These are phyloP conservation scores for Natator depressus DNA, from an alignment of 2,113 vertebrate species.

Conservation along the genomic window DNA sequence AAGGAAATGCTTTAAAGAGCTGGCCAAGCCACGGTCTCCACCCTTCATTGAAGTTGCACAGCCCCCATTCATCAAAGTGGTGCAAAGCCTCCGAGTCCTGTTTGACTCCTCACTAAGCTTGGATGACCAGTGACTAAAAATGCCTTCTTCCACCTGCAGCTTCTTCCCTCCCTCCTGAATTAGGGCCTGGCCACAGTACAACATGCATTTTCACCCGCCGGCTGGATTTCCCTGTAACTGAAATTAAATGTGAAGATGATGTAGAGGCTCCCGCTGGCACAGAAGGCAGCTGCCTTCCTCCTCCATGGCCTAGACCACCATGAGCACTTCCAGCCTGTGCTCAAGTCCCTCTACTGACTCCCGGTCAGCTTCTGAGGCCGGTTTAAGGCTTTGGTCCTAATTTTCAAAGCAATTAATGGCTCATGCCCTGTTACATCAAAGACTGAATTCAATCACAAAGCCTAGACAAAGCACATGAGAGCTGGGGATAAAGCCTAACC, in stretches of 20 bases:
- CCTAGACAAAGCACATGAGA: not conserved
- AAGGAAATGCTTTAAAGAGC: rapidly evolving
- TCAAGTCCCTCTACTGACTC: not conserved
- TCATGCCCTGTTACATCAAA: not conserved
- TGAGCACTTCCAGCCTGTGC: not conserved
- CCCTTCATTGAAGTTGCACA: too few relatives aligned
- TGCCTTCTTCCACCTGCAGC: not conserved
- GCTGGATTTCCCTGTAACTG: too few relatives aligned
- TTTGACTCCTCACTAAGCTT: not conserved
- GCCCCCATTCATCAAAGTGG: too few relatives aligned
- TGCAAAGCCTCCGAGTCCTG: too few relatives aligned
- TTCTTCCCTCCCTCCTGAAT: not conserved
- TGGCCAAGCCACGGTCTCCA: not conserved
- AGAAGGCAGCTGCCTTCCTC: not conserved
- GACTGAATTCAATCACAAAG: not conserved
- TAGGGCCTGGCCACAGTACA: not conserved
- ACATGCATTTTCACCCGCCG: too few relatives aligned
- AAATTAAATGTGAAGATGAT: not conserved
- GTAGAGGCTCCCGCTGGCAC: not conserved
- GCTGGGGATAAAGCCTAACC: not conserved
- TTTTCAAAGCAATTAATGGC: not conserved
- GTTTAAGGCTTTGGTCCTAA: not conserved
- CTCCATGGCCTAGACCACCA: not conserved
- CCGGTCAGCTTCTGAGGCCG: not conserved
- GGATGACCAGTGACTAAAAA: not conserved